These are phyloP conservation scores for Aquatica leii DNA, from an alignment of 2,888 invertebrate genomes.

Conservation along the genomic window DNA sequence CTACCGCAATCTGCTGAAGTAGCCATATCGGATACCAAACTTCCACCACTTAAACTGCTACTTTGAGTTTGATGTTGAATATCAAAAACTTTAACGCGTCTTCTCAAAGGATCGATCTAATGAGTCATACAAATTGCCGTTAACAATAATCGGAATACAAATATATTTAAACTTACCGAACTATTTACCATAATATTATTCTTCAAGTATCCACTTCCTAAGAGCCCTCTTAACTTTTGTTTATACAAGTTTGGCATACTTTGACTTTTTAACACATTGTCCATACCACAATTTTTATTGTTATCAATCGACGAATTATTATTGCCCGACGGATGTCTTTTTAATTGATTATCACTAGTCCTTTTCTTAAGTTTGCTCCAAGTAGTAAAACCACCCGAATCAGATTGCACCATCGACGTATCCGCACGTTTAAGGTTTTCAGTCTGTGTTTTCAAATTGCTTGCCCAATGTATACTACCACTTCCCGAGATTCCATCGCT, in stretches of 20 bases:
- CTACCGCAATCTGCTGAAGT: conserved; percentile 57
- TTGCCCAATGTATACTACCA: conserved; percentile 53
- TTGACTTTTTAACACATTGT: conserved; percentile 73
- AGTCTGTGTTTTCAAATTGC: conserved; percentile 47
- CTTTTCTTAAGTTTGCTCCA: conserved; percentile 87
- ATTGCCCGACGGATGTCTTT: conserved; percentile 77
- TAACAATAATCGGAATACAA: not conserved
- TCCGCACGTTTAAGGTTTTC: conserved; percentile 38
- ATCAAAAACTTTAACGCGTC: conserved; percentile 59
- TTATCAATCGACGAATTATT: conserved; percentile 66
- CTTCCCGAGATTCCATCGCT: conserved; percentile 49
- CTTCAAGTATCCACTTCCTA: conserved; percentile 64
- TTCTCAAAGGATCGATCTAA: conserved; percentile 53
- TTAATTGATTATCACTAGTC: conserved; percentile 69
- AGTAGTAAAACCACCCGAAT: conserved; percentile 83
- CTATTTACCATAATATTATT: conserved; percentile 68
- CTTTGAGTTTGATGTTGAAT: conserved; percentile 59
- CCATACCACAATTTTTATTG: conserved; percentile 66
- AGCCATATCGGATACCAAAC: conserved; percentile 58
- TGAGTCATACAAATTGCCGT: conserved; percentile 14
- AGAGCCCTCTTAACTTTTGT: conserved; percentile 64
- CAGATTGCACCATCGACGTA: conserved; percentile 79
- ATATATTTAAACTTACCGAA: conserved; percentile 66
- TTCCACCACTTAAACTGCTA: conserved; percentile 52
- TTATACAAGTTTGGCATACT: conserved; percentile 79